These are phyloP conservation scores for Drosophila sordidula DNA, from an alignment of 2,888 invertebrate species.

Conservation along the genomic window DNA sequence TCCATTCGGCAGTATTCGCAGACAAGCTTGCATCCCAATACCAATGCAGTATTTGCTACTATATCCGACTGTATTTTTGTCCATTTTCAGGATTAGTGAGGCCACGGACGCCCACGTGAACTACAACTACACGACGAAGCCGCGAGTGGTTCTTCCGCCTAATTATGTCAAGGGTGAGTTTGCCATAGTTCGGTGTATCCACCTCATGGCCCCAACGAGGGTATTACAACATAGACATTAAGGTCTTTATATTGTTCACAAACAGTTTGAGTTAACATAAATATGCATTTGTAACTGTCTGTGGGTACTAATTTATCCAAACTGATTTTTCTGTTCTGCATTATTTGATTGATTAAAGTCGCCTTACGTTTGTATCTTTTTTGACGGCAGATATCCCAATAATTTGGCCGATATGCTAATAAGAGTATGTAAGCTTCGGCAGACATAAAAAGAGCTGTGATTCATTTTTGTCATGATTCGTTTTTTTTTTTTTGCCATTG, in stretches of 20 bases:
- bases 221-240: background rate
- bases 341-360: no score
- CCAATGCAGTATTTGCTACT: slow-evolving; percentile 7
- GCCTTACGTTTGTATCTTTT: no score
- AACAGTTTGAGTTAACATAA: no score
- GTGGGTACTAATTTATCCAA: background rate
- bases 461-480: slow-evolving; percentile 29
- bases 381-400: no score
- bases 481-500: slow-evolving; percentile 35
- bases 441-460: background rate
- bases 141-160: slow-evolving; percentile 89
- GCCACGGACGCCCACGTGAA: slow-evolving; percentile 86
- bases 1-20: slow-evolving; percentile 6
- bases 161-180: slow-evolving; percentile 91
- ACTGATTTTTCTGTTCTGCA: no score
- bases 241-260: no score
- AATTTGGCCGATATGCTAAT: no score
- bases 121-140: slow-evolving; percentile 88
- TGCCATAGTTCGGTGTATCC: slow-evolving; percentile 9
- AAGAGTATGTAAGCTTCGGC: slow-evolving; percentile 11
- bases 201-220: background rate
- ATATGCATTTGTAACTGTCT: background rate
- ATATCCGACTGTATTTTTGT: slow-evolving; percentile 52
- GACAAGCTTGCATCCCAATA: slow-evolving; percentile 1
- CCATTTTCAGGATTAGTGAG: slow-evolving; percentile 83